phyloP scores from a whole-genome alignment of 2,113 vertebrate species.

The Leptobrachium ailaonicum region DNA sequence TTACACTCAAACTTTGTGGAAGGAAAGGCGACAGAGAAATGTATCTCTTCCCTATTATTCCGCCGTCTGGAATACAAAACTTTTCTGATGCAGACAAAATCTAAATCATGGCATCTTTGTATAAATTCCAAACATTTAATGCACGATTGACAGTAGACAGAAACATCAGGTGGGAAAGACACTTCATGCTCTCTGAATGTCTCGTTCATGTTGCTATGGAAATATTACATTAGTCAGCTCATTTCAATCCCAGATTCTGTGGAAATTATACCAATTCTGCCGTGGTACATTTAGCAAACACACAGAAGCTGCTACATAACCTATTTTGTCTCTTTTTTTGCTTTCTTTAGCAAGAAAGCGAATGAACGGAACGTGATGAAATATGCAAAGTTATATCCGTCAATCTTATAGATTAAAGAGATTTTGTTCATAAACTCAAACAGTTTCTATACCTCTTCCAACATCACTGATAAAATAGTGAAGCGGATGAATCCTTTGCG shows the following conservation, averaged over 20 bases:
- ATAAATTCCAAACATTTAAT: slow-evolving; percentile 14
- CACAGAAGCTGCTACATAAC: slow-evolving; percentile 21
- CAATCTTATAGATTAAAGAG: too few species aligned
- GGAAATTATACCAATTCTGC: slow-evolving; percentile 14
- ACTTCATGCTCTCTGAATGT: slow-evolving; percentile 1
- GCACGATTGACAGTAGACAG: slow-evolving; percentile 24
- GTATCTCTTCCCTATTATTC: not conserved
- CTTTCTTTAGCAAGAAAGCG: not conserved
- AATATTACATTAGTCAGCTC: slow-evolving; percentile 29
- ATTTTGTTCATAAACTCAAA: too few species aligned
- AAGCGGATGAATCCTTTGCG: too few species aligned
- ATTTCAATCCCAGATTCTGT: not conserved
- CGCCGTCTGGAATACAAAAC: not conserved
- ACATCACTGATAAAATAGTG: too few species aligned
- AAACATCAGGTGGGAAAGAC: slow-evolving; percentile 33
- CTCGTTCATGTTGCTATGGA: slow-evolving; percentile 28
- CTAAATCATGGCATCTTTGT: slow-evolving; percentile 18
- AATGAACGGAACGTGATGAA: too few species aligned
- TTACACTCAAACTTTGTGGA: too few species aligned
- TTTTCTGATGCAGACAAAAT: slow-evolving; percentile 14
- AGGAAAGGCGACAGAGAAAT: not conserved
- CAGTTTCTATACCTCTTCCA: too few species aligned
- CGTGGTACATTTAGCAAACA: slow-evolving; percentile 45
- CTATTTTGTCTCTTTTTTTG: not conserved
- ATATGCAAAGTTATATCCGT: too few species aligned